phyloP scores from a whole-genome alignment of 2,888 invertebrate genomes.

The Lacanobia oleracea region DNA sequence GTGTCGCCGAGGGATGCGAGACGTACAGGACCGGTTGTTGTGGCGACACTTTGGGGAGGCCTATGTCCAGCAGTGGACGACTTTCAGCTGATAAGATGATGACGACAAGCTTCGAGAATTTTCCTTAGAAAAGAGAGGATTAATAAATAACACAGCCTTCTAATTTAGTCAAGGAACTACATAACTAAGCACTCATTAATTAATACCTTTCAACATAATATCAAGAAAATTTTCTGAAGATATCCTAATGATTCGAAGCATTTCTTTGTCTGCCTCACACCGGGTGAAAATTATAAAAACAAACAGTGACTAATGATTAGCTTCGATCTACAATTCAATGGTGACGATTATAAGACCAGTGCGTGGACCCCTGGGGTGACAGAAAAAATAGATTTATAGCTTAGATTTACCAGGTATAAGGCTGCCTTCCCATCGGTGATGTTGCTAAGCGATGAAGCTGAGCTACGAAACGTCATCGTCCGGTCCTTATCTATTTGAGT shows the following conservation, averaged over 20 bases:
- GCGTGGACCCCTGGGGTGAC: conserved; percentile 74
- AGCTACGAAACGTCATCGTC: not conserved
- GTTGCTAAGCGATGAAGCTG: not conserved
- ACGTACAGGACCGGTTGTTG: no score
- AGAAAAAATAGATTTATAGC: conserved; percentile 74
- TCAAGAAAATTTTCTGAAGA: conserved; percentile 9
- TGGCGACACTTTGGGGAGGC: no score
- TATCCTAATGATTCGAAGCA: conserved; percentile 25
- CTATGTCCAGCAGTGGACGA: no score
- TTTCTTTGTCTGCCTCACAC: conserved; percentile 39
- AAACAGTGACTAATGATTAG: conserved; percentile 65
- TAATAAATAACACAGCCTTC: not conserved
- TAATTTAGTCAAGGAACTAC: conserved; percentile 2
- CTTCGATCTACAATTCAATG: conserved; percentile 77
- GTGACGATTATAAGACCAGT: conserved; percentile 71
- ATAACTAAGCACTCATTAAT: not conserved
- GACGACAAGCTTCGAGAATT: no score
- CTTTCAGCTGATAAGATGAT: no score
- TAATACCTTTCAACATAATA: not conserved
- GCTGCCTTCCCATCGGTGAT: not conserved
- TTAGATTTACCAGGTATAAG: conserved; percentile 48
- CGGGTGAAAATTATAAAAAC: conserved; percentile 65
- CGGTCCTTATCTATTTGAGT: not conserved
- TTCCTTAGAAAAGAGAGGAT: no score
- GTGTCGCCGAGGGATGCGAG: no score